These are phyloP conservation scores for Pteropus alecto DNA, from an alignment of 2,113 vertebrate genomes.

Conservation along the genomic window DNA sequence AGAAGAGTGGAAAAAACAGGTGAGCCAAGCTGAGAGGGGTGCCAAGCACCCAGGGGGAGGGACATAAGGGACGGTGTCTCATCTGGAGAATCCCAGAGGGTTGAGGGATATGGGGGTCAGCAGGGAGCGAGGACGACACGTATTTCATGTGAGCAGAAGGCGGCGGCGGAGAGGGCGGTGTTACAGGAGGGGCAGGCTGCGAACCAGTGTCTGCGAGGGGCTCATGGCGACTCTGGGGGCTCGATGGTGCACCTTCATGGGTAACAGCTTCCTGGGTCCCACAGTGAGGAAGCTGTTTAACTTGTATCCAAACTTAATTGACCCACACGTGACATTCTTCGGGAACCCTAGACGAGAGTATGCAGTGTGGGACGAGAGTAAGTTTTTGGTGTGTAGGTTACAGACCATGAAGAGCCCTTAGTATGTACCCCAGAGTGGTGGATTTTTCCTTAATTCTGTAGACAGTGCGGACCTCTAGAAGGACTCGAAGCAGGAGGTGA, in stretches of 20 bases:
- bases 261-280: no score
- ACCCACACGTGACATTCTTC: background rate
- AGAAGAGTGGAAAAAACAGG: background rate
- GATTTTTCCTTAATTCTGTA: background rate
- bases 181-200: background rate
- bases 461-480: background rate
- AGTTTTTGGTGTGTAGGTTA: background rate
- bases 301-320: background rate
- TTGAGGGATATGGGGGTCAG: background rate
- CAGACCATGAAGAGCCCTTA: background rate
- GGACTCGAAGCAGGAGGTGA: background rate
- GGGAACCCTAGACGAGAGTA: background rate
- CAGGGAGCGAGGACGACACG: no score
- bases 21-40: background rate
- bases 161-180: background rate
- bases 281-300: background rate
- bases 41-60: background rate
- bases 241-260: no score
- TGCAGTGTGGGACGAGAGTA: background rate
- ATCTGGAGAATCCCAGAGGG: background rate
- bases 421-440: background rate
- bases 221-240: no score
- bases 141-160: background rate
- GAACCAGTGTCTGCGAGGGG: background rate
- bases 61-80: fast-evolving